These are phyloP conservation scores for Lontra canadensis DNA, from an alignment of 2,113 vertebrate genomes.

Conservation along the genomic window DNA sequence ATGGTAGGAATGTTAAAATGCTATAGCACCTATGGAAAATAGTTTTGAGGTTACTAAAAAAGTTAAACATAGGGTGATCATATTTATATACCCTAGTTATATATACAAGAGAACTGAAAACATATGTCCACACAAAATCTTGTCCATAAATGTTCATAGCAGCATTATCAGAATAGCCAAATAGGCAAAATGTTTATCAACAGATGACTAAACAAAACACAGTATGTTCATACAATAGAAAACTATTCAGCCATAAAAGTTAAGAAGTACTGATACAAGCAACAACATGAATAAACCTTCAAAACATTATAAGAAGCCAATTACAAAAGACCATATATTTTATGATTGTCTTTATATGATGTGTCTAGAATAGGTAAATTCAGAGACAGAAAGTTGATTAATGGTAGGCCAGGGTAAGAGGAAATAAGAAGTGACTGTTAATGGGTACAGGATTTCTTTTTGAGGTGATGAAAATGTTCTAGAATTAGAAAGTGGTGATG, in stretches of 20 bases:
- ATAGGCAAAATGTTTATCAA: neutral
- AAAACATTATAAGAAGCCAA: slow-evolving; percentile 16
- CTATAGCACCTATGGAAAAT: neutral
- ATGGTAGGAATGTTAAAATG: neutral
- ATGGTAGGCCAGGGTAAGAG: neutral
- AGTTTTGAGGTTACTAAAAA: neutral
- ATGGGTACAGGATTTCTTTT: slow-evolving; percentile 9
- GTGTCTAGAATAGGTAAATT: neutral
- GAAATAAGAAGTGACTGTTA: neutral
- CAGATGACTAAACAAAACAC: neutral
- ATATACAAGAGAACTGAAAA: neutral
- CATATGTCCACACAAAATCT: neutral
- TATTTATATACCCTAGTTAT: neutral
- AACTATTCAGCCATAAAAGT: neutral
- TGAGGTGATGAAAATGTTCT: neutral
- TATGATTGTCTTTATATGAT: neutral
- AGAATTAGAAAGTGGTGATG: neutral
- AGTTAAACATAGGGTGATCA: neutral
- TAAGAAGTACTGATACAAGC: neutral
- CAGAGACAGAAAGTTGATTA: slow-evolving; percentile 1
- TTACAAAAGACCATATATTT: neutral
- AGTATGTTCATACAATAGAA: neutral
- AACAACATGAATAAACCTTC: neutral
- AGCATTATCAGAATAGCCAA: neutral
- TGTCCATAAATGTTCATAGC: neutral